Conservation (phyloP, 2,797 vertebrate genomes). For the Sardinella longiceps region DNA sequence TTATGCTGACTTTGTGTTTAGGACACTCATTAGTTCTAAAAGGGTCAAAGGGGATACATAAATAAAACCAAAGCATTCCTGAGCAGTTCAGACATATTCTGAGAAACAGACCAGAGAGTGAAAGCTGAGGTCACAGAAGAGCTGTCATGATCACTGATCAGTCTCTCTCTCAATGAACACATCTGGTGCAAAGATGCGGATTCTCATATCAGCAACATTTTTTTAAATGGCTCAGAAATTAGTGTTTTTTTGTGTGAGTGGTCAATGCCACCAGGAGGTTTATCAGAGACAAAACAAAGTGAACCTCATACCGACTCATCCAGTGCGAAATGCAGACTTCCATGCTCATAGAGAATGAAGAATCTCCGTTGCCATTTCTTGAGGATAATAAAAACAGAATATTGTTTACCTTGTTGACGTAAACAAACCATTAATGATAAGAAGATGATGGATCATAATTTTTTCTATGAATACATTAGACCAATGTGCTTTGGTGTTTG, state of each 20-base stretch:
- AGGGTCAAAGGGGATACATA: neutral
- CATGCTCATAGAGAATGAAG: slow-evolving; percentile 74
- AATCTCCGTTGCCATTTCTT: slow-evolving; percentile 79
- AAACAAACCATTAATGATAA: neutral
- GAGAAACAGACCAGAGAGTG: neutral
- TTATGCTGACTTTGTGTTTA: neutral
- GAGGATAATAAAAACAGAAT: slow-evolving; percentile 11
- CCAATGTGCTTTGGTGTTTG: neutral
- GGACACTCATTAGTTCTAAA: neutral
- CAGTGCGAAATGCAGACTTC: slow-evolving; percentile 71
- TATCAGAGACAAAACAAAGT: slow-evolving; percentile 26
- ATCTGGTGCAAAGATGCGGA: slow-evolving; percentile 68
- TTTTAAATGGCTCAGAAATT: neutral
- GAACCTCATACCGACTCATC: slow-evolving; percentile 67
- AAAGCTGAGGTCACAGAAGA: neutral
- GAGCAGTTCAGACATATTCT: neutral
- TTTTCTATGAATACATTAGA: neutral
- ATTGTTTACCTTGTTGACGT: neutral
- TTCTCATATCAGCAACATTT: slow-evolving; percentile 22
- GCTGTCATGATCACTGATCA: neutral
- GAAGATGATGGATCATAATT: neutral
- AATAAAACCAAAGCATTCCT: neutral
- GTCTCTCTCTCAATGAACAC: slow-evolving; percentile 39
- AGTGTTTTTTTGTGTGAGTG: neutral
- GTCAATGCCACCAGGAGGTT: neutral